A percentile compares a stretch with the other conserved stretches of the same genome.
Conservation (phyloP, 2,113 vertebrate species). For the Chionodraco myersi region DNA sequence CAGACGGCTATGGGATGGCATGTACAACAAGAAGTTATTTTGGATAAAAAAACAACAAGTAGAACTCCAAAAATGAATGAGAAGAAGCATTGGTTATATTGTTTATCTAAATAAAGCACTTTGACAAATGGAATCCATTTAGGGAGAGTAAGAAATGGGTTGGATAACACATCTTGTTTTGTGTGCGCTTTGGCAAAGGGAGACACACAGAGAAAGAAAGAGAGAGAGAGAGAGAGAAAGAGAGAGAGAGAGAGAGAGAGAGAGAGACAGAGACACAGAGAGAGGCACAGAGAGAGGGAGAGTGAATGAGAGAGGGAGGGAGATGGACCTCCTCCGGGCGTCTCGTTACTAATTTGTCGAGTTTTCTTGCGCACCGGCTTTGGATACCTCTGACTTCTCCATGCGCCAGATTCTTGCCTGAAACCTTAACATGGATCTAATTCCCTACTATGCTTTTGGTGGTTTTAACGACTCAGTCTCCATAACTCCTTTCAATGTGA, state of each 20-base stretch:
- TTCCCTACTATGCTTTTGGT: conserved; percentile 39
- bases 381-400: background rate
- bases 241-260: conserved; percentile 9
- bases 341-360: conserved; percentile 20
- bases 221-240: conserved; percentile 15
- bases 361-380: conserved; percentile 31
- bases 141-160: background rate
- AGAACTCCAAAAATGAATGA: background rate
- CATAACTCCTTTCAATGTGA: conserved; percentile 76
- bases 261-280: conserved; percentile 7
- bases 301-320: conserved; percentile 14
- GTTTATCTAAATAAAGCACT: background rate
- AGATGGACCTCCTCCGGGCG: background rate
- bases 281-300: conserved; percentile 17
- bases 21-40: background rate
- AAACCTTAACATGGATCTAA: conserved; percentile 78
- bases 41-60: background rate
- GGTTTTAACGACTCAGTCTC: conserved; percentile 72
- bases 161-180: conserved; percentile 7
- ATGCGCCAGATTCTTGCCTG: background rate
- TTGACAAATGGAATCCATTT: conserved; percentile 18
- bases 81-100: background rate
- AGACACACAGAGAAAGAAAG: background rate
- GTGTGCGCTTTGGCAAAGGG: conserved; percentile 22
- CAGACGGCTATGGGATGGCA: background rate